Percentiles rank a stretch among this genome's conserved stretches.
Evolutionary conservation across 2,113 vertebrate genomes (phyloP).

Genomic region (Raja brachyura): DNA sequence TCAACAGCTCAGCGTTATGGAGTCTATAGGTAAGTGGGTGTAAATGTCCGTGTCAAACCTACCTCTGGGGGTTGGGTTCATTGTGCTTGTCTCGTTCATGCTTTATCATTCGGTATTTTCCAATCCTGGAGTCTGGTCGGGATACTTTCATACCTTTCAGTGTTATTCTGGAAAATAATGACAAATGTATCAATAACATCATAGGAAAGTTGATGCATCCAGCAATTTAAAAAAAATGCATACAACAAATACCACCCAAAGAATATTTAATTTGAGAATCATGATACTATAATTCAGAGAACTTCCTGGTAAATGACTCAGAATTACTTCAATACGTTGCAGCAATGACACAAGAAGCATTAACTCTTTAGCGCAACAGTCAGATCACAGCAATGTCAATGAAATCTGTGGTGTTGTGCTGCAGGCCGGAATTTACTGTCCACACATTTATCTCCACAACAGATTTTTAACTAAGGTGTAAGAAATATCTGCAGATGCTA

Average conservation of each 20-base stretch:
- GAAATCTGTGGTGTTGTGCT: not conserved
- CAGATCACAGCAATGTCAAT: not conserved
- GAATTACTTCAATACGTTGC: not conserved
- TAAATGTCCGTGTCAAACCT: conserved; percentile 41
- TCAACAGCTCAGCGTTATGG: not conserved
- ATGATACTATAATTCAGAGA: too few relatives aligned
- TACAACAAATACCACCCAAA: not conserved
- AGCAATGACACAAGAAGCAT: not conserved
- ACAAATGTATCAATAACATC: not conserved
- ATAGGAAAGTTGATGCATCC: not conserved
- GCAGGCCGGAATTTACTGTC: not conserved
- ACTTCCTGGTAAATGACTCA: not conserved
- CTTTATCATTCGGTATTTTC: conserved; percentile 98
- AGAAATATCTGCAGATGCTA: too few relatives aligned
- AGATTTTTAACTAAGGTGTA: too few relatives aligned
- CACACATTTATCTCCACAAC: not conserved
- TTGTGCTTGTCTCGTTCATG: conserved; percentile 98
- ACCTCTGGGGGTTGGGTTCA: conserved; percentile 97
- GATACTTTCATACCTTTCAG: conserved; percentile 98
- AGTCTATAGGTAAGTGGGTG: too few relatives aligned
- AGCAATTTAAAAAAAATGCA: not conserved
- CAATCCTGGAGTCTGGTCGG: conserved; percentile 89
- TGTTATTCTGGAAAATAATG: conserved; percentile 74
- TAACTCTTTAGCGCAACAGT: not conserved
- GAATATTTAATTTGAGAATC: too few relatives aligned